A percentile compares a stretch with the other conserved stretches of the same genome.
These are phyloP conservation scores for Alces alces DNA, from an alignment of 2,113 vertebrate genomes.

Conservation along the genomic window DNA sequence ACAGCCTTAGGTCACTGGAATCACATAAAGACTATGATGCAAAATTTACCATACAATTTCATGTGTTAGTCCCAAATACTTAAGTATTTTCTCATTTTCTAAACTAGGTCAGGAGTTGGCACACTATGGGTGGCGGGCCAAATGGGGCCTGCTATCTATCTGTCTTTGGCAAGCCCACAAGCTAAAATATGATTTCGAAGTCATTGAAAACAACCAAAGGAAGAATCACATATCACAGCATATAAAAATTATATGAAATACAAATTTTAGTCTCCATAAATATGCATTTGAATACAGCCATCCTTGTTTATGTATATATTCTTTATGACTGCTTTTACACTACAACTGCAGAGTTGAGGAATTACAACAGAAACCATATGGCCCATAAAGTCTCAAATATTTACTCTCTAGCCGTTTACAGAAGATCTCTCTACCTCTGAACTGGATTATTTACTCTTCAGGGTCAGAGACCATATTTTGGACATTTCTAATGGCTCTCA, in stretches of 20 bases:
- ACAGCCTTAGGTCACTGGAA: neutral
- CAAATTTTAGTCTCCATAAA: neutral
- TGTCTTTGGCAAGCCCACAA: neutral
- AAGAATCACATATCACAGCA: neutral
- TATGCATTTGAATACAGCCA: neutral
- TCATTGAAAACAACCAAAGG: neutral
- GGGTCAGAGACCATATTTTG: neutral
- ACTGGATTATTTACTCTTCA: neutral
- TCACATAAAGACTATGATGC: neutral
- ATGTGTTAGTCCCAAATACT: neutral
- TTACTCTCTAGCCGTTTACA: neutral
- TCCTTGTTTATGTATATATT: neutral
- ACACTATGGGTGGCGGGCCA: neutral
- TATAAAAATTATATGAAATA: neutral
- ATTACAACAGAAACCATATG: neutral
- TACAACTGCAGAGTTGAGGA: neutral
- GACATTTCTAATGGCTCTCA: neutral
- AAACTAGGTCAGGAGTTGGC: neutral
- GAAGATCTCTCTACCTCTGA: neutral
- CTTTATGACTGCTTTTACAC: neutral
- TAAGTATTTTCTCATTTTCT: neutral
- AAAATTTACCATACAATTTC: neutral
- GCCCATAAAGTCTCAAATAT: neutral
- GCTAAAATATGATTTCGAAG: neutral
- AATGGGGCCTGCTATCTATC: neutral